Percentiles rank a stretch among this genome's conserved stretches.
Evolutionary conservation across 2,888 invertebrate species (phyloP).

Genomic region (Ophion slaviceki): DNA sequence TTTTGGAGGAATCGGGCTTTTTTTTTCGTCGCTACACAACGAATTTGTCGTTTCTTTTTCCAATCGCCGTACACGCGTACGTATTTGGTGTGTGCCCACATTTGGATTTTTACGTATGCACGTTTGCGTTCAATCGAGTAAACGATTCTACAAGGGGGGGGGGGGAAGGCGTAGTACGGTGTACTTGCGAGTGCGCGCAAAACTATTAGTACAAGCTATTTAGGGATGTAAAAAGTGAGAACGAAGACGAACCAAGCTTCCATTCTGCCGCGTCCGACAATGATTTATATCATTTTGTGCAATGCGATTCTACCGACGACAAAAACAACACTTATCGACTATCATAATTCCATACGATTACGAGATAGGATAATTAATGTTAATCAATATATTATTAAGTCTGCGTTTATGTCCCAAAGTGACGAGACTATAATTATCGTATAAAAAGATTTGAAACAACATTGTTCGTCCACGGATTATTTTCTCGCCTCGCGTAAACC

Average conservation of each 20-base stretch:
- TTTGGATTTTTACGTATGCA: slow-evolving; percentile 36
- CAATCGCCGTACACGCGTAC: neutral
- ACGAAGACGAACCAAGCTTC: slow-evolving; percentile 50
- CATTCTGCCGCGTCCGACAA: slow-evolving; percentile 54
- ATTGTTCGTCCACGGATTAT: neutral
- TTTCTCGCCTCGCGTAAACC: neutral
- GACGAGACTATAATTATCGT: slow-evolving; percentile 66
- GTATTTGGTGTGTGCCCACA: slow-evolving; percentile 19
- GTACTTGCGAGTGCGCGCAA: slow-evolving; percentile 1
- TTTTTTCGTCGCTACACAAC: slow-evolving; percentile 30
- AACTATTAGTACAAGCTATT: slow-evolving; percentile 42
- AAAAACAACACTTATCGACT: slow-evolving; percentile 41
- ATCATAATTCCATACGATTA: slow-evolving; percentile 54
- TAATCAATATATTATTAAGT: slow-evolving; percentile 47
- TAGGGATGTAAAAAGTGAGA: neutral
- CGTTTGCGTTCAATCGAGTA: neutral
- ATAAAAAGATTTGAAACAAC: slow-evolving; percentile 37
- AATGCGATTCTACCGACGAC: slow-evolving; percentile 58
- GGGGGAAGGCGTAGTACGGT: neutral
- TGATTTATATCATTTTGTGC: slow-evolving; percentile 65
- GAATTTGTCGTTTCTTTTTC: slow-evolving; percentile 20
- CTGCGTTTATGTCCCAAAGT: slow-evolving; percentile 61
- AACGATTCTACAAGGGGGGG: slow-evolving; percentile 16
- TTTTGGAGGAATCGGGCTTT: slow-evolving; percentile 40
- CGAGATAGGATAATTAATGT: slow-evolving; percentile 11